Evolutionary conservation across 35 echinoderm and acorn worm species (phyloP).

Genomic region (Holothuria glaberrima): DNA sequence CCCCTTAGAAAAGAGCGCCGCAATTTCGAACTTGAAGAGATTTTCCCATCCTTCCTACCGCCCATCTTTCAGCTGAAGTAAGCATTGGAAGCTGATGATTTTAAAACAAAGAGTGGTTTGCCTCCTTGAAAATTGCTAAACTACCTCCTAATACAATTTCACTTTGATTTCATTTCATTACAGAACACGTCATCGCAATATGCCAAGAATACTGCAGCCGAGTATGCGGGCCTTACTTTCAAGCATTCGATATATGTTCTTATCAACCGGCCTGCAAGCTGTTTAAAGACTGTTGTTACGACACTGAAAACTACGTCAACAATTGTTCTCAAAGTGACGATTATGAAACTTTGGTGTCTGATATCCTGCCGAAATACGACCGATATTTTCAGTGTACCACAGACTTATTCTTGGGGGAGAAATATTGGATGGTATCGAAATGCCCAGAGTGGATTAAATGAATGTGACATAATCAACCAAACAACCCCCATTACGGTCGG

Average conservation of each 20-base stretch:
- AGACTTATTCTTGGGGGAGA: conserved; percentile 13
- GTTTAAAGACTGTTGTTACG: conserved; percentile 43
- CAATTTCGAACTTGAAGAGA: too few relatives aligned
- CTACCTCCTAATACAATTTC: too few relatives aligned
- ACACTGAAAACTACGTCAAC: background rate
- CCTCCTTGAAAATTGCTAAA: too few relatives aligned
- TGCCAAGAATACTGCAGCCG: background rate
- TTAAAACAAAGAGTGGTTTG: too few relatives aligned
- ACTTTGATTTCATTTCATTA: background rate
- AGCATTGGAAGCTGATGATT: too few relatives aligned
- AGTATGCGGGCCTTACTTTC: background rate
- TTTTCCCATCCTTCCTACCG: too few relatives aligned
- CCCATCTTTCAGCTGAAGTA: too few relatives aligned
- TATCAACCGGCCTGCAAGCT: conserved; percentile 31
- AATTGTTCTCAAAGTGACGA: background rate
- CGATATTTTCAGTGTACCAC: conserved; percentile 9
- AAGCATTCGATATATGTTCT: background rate
- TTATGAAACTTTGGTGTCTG: background rate
- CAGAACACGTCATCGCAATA: background rate
- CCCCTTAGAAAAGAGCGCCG: too few relatives aligned
- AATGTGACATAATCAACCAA: conserved; percentile 19
- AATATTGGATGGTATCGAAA: conserved; percentile 43
- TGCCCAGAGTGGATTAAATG: conserved; percentile 19
- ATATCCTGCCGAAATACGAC: background rate
- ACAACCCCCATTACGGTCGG: background rate